phyloP scores from a whole-genome alignment of 2,888 invertebrate genomes.

The Perdita meconis region DNA sequence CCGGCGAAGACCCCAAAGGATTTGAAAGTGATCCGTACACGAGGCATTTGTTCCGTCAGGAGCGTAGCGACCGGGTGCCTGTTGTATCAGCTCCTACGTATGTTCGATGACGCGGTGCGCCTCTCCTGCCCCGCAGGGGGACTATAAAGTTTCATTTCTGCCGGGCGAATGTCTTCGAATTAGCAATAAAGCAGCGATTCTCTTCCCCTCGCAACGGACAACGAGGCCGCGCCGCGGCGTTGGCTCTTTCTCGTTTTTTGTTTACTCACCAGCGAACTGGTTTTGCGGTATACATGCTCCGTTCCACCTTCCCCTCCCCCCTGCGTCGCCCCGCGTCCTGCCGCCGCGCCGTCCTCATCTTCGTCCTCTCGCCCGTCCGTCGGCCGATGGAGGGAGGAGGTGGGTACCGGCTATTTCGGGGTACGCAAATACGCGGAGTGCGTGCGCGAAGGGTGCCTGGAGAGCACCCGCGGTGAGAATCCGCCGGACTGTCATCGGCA shows the following conservation, averaged over 20 bases:
- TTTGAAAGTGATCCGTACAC: constrained; percentile 46
- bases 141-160: constrained; percentile 82
- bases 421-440: constrained; percentile 69
- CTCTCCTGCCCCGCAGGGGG: constrained; percentile 73
- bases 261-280: constrained; percentile 84
- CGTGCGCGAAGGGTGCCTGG: constrained; percentile 61
- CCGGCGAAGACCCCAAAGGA: constrained; percentile 18
- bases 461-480: constrained; percentile 52
- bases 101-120: constrained; percentile 57
- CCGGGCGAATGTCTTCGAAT: constrained; percentile 81
- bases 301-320: constrained; percentile 57
- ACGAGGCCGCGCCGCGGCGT: constrained; percentile 78
- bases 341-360: constrained; percentile 51
- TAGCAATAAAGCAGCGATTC: constrained; percentile 82
- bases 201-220: constrained; percentile 74
- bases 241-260: constrained; percentile 82
- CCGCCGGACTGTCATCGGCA: constrained; percentile 56
- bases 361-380: constrained; percentile 46
- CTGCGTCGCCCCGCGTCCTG: constrained; percentile 26
- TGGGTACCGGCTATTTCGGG: constrained; percentile 73
- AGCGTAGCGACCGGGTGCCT: constrained; percentile 55
- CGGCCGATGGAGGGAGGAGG: constrained; percentile 50
- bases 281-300: constrained; percentile 81
- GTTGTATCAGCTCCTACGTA: constrained; percentile 60
- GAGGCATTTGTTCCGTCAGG: constrained; percentile 62